Conservation (phyloP, 2,113 vertebrate genomes). For the Dromaius novaehollandiae region DNA sequence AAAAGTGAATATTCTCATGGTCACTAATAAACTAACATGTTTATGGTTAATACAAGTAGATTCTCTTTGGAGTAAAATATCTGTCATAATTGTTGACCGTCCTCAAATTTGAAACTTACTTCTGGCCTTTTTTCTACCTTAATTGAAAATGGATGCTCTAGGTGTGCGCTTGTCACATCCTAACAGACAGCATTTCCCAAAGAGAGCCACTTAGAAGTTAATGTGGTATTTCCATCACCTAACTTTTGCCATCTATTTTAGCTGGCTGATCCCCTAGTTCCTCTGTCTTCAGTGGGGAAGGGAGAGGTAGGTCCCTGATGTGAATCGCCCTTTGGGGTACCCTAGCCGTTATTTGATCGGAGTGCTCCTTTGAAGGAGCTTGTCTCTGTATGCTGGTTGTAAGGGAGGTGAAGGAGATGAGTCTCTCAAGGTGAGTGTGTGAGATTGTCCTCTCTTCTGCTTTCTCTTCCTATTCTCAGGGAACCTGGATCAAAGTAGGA, state of each 20-base stretch:
- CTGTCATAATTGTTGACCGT: background rate
- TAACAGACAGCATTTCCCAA: background rate
- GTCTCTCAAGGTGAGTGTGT: conserved; percentile 22
- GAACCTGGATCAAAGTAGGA: background rate
- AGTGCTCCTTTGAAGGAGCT: background rate
- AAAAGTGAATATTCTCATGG: background rate
- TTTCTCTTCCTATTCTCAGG: background rate
- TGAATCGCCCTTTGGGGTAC: background rate
- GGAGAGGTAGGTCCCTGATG: background rate
- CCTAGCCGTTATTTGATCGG: background rate
- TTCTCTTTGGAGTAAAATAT: background rate
- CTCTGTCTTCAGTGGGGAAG: background rate
- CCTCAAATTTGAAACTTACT: background rate
- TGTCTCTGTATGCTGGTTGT: background rate
- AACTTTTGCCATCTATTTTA: background rate
- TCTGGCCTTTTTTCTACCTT: background rate
- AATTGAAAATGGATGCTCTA: background rate
- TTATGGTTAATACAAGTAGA: background rate
- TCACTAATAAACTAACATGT: background rate
- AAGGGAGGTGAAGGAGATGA: conserved; percentile 25
- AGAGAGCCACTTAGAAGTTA: background rate
- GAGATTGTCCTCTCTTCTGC: conserved; percentile 29
- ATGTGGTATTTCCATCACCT: background rate
- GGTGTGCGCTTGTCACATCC: background rate
- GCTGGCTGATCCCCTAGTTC: background rate